phyloP scores from a whole-genome alignment of 2,113 vertebrate species.

The Zosterops japonicus region DNA sequence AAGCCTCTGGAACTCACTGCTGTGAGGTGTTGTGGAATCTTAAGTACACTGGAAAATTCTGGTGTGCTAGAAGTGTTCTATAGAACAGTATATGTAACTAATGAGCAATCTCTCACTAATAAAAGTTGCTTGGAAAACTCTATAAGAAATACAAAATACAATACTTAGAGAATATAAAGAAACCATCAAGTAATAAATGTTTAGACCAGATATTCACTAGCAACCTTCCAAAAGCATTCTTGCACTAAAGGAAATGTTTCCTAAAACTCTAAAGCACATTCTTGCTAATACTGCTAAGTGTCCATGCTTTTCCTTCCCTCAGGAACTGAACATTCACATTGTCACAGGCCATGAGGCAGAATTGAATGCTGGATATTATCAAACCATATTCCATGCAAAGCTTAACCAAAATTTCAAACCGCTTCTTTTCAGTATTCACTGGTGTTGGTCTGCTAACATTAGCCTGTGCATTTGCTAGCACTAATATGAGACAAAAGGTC shows the following conservation, averaged over 20 bases:
- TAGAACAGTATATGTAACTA: not conserved
- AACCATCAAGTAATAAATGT: not conserved
- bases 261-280: not conserved
- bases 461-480: not conserved
- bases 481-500: not conserved
- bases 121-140: not conserved
- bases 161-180: not conserved
- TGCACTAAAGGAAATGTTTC: not conserved
- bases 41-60: not conserved
- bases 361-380: not conserved
- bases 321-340: not conserved
- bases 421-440: not conserved
- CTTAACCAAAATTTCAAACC: not conserved
- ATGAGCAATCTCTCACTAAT: not conserved
- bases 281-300: not conserved
- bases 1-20: not conserved
- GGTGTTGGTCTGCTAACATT: not conserved
- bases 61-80: not conserved
- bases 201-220: not conserved
- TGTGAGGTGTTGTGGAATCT: not conserved
- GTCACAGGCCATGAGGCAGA: not conserved
- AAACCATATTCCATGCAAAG: not conserved
- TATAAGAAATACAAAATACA: not conserved
- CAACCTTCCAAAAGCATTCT: not conserved
- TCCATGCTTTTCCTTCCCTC: not conserved